phyloP scores from a whole-genome alignment of 1,140 invertebrate species.

The Drosophila nasuta region DNA sequence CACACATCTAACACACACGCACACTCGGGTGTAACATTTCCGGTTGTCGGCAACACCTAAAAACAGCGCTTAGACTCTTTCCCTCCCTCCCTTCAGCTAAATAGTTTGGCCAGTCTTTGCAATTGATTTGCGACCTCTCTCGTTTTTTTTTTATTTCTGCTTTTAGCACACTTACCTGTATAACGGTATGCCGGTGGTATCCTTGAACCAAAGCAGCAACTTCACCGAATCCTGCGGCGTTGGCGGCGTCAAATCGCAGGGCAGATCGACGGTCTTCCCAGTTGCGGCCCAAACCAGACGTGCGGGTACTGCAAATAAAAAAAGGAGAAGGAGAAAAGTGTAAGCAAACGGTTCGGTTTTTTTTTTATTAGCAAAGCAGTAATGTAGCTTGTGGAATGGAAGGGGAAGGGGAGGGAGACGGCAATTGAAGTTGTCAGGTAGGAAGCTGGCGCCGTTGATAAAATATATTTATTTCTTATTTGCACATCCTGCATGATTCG shows the following conservation, averaged over 20 bases:
- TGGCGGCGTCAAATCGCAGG: conserved; percentile 92
- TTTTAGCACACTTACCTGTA: conserved; percentile 88
- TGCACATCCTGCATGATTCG: conserved; percentile 82
- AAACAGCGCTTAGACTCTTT: conserved; percentile 6
- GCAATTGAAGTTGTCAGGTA: conserved; percentile 49
- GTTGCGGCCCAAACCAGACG: conserved; percentile 90
- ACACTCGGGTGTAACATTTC: conserved; percentile 41
- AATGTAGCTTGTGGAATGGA: background rate
- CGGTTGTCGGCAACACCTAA: conserved; percentile 29
- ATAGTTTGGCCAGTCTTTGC: conserved; percentile 40
- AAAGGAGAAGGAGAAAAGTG: conserved; percentile 10
- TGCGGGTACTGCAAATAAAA: conserved; percentile 86
- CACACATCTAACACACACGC: too few species aligned
- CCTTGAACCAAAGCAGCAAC: conserved; percentile 94
- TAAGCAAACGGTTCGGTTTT: background rate
- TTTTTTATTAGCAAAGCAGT: conserved; percentile 42
- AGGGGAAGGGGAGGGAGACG: background rate
- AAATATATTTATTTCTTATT: conserved; percentile 83
- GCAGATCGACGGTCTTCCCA: conserved; percentile 90
- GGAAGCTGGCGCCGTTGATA: conserved; percentile 45
- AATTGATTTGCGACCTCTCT: conserved; percentile 48
- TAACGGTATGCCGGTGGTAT: conserved; percentile 91
- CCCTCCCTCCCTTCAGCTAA: conserved; percentile 20
- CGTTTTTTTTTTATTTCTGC: background rate
- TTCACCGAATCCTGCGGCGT: conserved; percentile 89